A percentile compares a stretch with the other conserved stretches of the same genome.
phyloP scores from a whole-genome alignment of 2,888 invertebrate species.

The Tupiocoris notatus region DNA sequence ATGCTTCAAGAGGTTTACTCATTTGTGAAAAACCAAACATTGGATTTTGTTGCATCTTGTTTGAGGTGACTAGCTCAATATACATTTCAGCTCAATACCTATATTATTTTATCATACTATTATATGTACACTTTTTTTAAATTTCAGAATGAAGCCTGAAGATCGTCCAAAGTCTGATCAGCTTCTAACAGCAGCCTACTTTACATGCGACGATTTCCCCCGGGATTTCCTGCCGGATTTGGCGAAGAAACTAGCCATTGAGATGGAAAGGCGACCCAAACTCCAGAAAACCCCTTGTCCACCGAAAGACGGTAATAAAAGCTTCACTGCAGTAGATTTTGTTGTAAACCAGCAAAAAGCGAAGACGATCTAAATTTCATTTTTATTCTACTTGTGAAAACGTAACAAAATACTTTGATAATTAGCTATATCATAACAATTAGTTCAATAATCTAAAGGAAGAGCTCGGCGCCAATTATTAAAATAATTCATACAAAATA shows the following conservation, averaged over 20 bases:
- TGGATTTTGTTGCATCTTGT: slow-evolving; percentile 61
- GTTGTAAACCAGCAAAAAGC: too few species aligned
- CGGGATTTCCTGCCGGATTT: slow-evolving; percentile 67
- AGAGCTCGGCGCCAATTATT: too few species aligned
- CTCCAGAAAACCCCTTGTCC: slow-evolving; percentile 29
- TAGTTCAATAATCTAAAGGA: too few species aligned
- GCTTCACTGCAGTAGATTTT: too few species aligned
- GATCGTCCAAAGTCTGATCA: slow-evolving; percentile 63
- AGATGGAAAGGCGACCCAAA: slow-evolving; percentile 51
- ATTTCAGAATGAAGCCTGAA: slow-evolving; percentile 61
- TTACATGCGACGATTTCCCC: slow-evolving; percentile 65
- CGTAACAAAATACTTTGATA: too few species aligned
- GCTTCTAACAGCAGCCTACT: slow-evolving; percentile 66
- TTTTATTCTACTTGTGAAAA: too few species aligned
- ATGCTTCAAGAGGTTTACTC: slow-evolving; percentile 55
- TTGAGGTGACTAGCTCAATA: slow-evolving; percentile 51
- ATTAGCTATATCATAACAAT: too few species aligned
- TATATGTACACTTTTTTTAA: too few species aligned
- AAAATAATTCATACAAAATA: too few species aligned
- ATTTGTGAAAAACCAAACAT: slow-evolving; percentile 55
- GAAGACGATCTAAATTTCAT: too few species aligned
- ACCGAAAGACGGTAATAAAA: slow-evolving; percentile 25
- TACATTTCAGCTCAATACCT: background rate
- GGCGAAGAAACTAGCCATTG: slow-evolving; percentile 63
- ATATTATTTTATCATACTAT: background rate